These are phyloP conservation scores for Laterallus jamaicensis DNA, from an alignment of 2,113 vertebrate species.

Conservation along the genomic window DNA sequence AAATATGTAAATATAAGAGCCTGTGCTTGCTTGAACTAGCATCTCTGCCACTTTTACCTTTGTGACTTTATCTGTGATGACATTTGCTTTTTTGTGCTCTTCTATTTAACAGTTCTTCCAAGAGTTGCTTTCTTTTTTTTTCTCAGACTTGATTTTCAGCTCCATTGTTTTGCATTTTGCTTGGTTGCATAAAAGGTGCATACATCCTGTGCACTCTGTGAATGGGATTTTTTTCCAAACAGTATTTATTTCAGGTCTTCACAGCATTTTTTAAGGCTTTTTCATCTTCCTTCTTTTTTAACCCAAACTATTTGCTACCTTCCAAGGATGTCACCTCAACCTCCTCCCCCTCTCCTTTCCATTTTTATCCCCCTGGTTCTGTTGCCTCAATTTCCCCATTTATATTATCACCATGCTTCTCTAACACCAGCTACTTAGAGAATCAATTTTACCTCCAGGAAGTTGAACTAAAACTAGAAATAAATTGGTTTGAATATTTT, in stretches of 20 bases:
- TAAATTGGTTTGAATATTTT: not conserved
- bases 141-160: slow-evolving; percentile 24
- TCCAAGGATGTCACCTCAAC: not conserved
- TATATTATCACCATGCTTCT: not conserved
- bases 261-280: not conserved
- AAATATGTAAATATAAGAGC: slow-evolving; percentile 68
- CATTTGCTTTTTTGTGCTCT: slow-evolving; percentile 52
- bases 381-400: not conserved
- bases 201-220: not conserved
- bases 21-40: slow-evolving; percentile 54
- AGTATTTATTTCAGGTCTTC: not conserved
- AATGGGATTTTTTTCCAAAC: slow-evolving; percentile 21
- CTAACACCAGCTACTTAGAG: not conserved
- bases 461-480: not conserved
- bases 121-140: slow-evolving; percentile 30
- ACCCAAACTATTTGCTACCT: not conserved
- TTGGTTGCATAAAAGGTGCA: not conserved
- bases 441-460: not conserved
- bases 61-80: slow-evolving; percentile 53
- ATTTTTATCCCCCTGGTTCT: not conserved
- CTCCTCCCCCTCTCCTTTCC: not conserved
- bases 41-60: slow-evolving; percentile 54
- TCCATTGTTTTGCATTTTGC: slow-evolving; percentile 46
- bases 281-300: slow-evolving; percentile 12
- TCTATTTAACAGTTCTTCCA: slow-evolving; percentile 58